Base-by-base conservation (phyloP, 2,797 vertebrate genomes). In the Smutsia temminckii region DNA sequence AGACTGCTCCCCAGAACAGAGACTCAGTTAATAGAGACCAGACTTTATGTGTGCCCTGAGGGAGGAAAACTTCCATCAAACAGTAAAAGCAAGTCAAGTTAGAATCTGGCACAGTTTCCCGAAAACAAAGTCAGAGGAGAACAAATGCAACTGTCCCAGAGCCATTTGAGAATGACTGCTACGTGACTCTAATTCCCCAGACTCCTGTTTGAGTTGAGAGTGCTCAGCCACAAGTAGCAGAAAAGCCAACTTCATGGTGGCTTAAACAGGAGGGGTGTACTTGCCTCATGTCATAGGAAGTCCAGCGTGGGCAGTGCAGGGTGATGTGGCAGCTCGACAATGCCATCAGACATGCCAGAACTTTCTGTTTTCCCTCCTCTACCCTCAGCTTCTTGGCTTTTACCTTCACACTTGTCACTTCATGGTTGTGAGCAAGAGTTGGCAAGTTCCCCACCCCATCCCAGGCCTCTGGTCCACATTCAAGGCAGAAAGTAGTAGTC, bases 271-370 rank as follows among this genome's bases (percentile, higher is more conserved):
- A 77, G 12, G 32, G 13, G 32, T 32, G 17, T 32, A 59, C 9
- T 49, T n/a, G 6, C 74, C 14, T 83, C 61, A 12, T 1, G 0
- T 71, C 27, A 29, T 20, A 40, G 23, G 23, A 74, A 64, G 63
- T 61, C 49, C 40, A 20, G 49, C 2, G 1, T 3, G 29, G 42
- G 46, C 11, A 4, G 53, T 17, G 13, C 53, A 64, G 74, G 32
- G 9, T 2, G 21, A 12, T 0, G 2, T 14, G 0, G 66, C 0
- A 16, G 12, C 53, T 80, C 66, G 6, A 1, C 1, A 2, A 64
- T 4, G 63, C 29, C 20, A 13, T 27, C 51, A 49, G 57, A 9
- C n/a, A 89, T 1, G 5, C 34, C 29, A 2, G n/a, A 34, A 61
- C 37, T 78, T 68, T 84, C 75, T 37, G 53, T 37, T 78, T 34